Base-by-base conservation (phyloP, 1,140 invertebrate genomes). In the Lutraria rhynchaena region DNA sequence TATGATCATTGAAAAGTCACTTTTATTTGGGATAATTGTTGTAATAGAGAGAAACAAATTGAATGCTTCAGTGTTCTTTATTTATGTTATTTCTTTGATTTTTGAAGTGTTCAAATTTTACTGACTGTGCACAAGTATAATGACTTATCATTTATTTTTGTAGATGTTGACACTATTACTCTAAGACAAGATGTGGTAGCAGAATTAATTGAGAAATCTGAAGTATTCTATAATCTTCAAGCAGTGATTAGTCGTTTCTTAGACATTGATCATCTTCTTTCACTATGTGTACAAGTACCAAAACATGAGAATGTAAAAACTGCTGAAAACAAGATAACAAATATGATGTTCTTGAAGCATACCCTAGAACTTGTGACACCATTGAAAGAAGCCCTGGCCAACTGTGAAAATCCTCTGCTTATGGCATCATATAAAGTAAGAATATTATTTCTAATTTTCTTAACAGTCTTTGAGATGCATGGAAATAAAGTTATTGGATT, bases 261-360 rank as follows among this genome's bases (percentile, higher is more conserved):
- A 7, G 95, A 95, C 75, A 92, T 95, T 5, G 95, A 96, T 86
- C 93, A 94, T 70, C 89, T 96, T 1, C 86, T 96, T 1, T 93
- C 93, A 24, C 87, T 94, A 3, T 94, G 95, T 85, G 92, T 94
- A 58, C 93, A 94, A 82, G 90, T 93, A 19, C 93, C 93, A 1
- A 93, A 94, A 73, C 93, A 94, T 81, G 94, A 95, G 29, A 94
- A 93, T 27, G 90, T 94, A 53, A 93, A 92, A 57, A 95, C 95
- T 0, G 91, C 92, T 44, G 96, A 97, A 87, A 94, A 94, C 27
- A 95, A 96, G 90, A 93, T 98, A 35, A 96, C 96, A 88, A 96
- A 96, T 87, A 93, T 95, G 3, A 93, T 98, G 3, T 92, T 95
- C 9, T 90, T 98, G 44, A 98, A 98, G 92, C 95, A 95, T 63